These are phyloP conservation scores for Drosophila setifemur DNA, from an alignment of 1,140 invertebrate species.

Conservation along the genomic window DNA sequence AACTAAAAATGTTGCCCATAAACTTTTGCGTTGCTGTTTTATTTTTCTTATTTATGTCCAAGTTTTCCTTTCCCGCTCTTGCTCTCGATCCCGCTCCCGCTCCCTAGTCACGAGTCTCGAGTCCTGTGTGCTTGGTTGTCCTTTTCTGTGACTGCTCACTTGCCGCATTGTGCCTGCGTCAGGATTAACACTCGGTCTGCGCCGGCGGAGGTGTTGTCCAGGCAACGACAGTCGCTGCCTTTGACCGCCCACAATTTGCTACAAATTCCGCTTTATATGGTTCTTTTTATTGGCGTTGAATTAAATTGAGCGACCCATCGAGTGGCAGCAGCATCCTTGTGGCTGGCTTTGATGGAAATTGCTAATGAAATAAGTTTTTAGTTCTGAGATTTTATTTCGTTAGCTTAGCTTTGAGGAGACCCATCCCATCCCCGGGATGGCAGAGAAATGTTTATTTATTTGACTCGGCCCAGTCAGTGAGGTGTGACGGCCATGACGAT, in stretches of 20 bases:
- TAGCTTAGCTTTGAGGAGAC: slow-evolving; percentile 17
- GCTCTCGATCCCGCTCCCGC: too few species aligned
- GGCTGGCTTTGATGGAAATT: slow-evolving; percentile 67
- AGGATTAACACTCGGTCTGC: slow-evolving; percentile 65
- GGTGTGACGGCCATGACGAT: slow-evolving; percentile 45
- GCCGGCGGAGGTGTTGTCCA: slow-evolving; percentile 45
- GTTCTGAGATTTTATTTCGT: slow-evolving; percentile 67
- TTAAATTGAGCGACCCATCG: slow-evolving; percentile 69
- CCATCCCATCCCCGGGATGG: background rate
- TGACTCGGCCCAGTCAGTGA: slow-evolving; percentile 17
- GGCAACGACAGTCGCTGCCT: slow-evolving; percentile 40
- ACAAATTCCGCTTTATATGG: slow-evolving; percentile 63
- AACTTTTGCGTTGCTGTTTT: slow-evolving; percentile 59
- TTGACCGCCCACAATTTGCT: slow-evolving; percentile 41
- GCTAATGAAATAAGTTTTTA: slow-evolving; percentile 79
- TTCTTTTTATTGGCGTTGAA: slow-evolving; percentile 77
- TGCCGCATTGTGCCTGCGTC: slow-evolving; percentile 17
- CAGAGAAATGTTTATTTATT: slow-evolving; percentile 60
- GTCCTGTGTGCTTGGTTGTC: slow-evolving; percentile 2
- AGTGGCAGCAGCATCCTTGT: slow-evolving; percentile 25
- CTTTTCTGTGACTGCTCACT: slow-evolving; percentile 18
- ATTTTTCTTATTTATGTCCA: slow-evolving; percentile 64
- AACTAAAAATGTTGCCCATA: slow-evolving; percentile 79
- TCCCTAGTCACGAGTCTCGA: too few species aligned
- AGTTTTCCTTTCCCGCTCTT: slow-evolving; percentile 43